phyloP scores from a whole-genome alignment of 53 echinoderm and acorn worm genomes.

The Luidia sarsii region DNA sequence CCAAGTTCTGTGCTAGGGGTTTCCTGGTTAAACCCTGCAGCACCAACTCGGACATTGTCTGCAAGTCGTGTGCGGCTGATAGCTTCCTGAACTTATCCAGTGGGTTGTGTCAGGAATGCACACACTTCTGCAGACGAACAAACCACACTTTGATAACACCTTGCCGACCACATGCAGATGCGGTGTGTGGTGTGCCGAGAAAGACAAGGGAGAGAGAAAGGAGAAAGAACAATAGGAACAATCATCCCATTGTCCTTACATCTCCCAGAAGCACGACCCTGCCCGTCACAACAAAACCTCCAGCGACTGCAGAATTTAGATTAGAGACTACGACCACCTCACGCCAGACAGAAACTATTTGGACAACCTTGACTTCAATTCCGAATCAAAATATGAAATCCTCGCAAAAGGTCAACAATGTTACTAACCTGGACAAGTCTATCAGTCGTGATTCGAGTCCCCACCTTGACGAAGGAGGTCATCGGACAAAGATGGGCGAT shows the following conservation, averaged over 20 bases:
- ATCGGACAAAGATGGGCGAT: background rate
- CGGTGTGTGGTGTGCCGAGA: too few species aligned
- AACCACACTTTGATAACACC: background rate
- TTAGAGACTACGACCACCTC: too few species aligned
- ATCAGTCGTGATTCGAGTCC: background rate
- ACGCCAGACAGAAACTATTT: background rate
- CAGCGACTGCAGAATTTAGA: too few species aligned
- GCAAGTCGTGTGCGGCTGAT: constrained; percentile 1
- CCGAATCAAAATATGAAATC: too few species aligned
- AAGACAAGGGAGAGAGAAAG: background rate
- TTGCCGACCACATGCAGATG: background rate
- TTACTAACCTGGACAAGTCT: background rate
- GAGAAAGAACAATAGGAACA: background rate
- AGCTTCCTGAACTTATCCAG: background rate
- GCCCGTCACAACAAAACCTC: too few species aligned
- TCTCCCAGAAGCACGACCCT: background rate
- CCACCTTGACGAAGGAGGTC: background rate
- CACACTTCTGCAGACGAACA: background rate
- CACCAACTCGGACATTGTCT: too few species aligned
- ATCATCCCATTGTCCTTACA: background rate
- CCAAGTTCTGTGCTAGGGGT: too few species aligned
- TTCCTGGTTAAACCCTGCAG: too few species aligned
- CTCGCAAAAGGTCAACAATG: background rate
- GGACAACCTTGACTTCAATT: background rate
- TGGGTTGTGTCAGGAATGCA: background rate